Evolutionary conservation across 2,113 vertebrate genomes (phyloP).

Genomic region (Cervus canadensis): DNA sequence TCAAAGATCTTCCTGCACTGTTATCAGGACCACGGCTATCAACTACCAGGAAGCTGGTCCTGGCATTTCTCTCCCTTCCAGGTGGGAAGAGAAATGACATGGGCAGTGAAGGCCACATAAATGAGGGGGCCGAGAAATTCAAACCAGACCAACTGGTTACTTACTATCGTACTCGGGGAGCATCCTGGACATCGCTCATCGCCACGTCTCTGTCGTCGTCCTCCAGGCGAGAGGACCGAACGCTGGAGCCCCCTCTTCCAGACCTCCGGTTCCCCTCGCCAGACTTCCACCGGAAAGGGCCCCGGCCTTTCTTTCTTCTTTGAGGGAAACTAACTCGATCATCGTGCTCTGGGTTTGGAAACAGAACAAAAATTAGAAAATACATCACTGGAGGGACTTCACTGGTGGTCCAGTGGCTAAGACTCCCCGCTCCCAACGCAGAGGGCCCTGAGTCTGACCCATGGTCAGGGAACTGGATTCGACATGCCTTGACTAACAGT

Average conservation of each 20-base stretch:
- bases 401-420: neutral
- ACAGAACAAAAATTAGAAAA: neutral
- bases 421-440: neutral
- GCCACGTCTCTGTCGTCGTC: conserved; percentile 84
- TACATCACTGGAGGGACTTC: neutral
- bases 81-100: neutral
- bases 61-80: neutral
- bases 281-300: conserved; percentile 82
- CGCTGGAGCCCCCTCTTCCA: conserved; percentile 76
- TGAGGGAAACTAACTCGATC: conserved; percentile 82
- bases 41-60: neutral
- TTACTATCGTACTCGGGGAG: conserved; percentile 85
- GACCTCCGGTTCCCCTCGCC: conserved; percentile 76
- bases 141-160: conserved; percentile 50
- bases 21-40: neutral
- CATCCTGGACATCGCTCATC: conserved; percentile 86
- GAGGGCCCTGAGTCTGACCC: neutral
- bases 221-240: conserved; percentile 74
- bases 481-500: neutral
- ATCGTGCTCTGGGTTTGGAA: conserved; percentile 83
- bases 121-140: neutral
- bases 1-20: neutral
- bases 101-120: neutral
- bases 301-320: conserved; percentile 84
- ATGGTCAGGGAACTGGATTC: neutral